Conservation (phyloP, 2,113 vertebrate species). For the Xiphophorus couchianus region DNA sequence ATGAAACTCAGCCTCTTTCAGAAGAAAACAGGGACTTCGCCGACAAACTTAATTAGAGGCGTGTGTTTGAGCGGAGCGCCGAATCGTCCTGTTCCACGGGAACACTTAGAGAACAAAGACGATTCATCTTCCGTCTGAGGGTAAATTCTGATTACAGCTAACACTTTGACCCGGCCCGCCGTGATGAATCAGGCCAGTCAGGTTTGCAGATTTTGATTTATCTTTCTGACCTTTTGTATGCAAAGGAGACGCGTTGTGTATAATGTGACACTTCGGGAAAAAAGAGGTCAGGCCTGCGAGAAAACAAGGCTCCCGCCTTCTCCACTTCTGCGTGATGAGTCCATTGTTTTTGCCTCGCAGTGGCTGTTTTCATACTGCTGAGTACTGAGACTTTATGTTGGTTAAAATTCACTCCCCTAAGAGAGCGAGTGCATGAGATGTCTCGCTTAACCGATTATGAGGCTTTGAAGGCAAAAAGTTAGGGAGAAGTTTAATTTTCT, state of each 20-base stretch:
- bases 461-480: neutral
- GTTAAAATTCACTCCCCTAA: slow-evolving; percentile 12
- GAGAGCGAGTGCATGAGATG: neutral
- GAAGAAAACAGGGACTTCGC: slow-evolving; percentile 50
- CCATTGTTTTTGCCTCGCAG: slow-evolving; percentile 66
- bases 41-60: slow-evolving; percentile 65
- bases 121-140: slow-evolving; percentile 68
- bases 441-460: neutral
- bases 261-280: slow-evolving; percentile 79
- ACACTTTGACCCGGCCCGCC: slow-evolving; percentile 66
- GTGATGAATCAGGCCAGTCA: slow-evolving; percentile 80
- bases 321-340: slow-evolving; percentile 50
- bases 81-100: slow-evolving; percentile 46
- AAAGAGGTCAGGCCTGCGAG: slow-evolving; percentile 77
- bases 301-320: slow-evolving; percentile 64
- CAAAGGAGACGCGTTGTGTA: slow-evolving; percentile 77
- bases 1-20: slow-evolving; percentile 43
- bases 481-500: neutral
- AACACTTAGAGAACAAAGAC: slow-evolving; percentile 57
- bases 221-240: slow-evolving; percentile 84
- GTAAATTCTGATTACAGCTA: slow-evolving; percentile 70
- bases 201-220: slow-evolving; percentile 78
- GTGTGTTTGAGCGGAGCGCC: slow-evolving; percentile 57
- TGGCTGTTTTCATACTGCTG: slow-evolving; percentile 54
- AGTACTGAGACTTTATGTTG: slow-evolving; percentile 46